Percentiles rank a stretch among this genome's conserved stretches.
phyloP scores from a whole-genome alignment of 2,113 vertebrate genomes.

The Chloroceryle aenea region DNA sequence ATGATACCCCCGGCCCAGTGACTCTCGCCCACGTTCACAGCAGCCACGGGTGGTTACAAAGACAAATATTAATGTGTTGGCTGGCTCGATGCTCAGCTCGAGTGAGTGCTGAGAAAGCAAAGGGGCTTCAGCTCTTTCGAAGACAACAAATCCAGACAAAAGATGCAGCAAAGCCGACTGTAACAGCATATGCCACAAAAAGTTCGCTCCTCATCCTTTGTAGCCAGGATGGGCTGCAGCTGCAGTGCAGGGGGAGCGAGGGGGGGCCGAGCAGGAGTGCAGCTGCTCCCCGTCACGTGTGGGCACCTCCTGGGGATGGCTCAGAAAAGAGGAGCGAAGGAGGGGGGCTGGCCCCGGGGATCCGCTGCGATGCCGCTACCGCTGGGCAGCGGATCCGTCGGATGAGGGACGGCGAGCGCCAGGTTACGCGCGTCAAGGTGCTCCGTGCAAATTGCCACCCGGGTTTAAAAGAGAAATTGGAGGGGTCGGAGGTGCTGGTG shows the following conservation, averaged over 20 bases:
- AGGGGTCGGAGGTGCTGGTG: neutral
- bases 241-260: neutral
- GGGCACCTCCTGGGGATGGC: constrained; percentile 43
- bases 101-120: constrained; percentile 11
- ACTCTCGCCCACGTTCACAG: neutral
- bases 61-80: neutral
- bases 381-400: neutral
- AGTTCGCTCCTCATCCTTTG: constrained; percentile 45
- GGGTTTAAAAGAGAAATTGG: accelerated
- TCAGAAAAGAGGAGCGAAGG: neutral
- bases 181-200: constrained; percentile 52
- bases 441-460: neutral
- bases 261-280: constrained; percentile 23
- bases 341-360: neutral
- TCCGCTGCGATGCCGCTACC: neutral
- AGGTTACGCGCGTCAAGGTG: neutral
- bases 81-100: neutral
- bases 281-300: constrained; percentile 56
- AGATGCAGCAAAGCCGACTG: constrained; percentile 33
- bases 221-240: constrained; percentile 61
- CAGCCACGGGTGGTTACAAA: neutral
- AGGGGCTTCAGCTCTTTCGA: neutral
- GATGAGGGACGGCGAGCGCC: neutral
- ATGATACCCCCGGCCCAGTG: neutral
- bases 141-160: constrained; percentile 46